These are phyloP conservation scores for Aulostomus chinensis DNA, from an alignment of 2,797 vertebrate species.

Conservation along the genomic window DNA sequence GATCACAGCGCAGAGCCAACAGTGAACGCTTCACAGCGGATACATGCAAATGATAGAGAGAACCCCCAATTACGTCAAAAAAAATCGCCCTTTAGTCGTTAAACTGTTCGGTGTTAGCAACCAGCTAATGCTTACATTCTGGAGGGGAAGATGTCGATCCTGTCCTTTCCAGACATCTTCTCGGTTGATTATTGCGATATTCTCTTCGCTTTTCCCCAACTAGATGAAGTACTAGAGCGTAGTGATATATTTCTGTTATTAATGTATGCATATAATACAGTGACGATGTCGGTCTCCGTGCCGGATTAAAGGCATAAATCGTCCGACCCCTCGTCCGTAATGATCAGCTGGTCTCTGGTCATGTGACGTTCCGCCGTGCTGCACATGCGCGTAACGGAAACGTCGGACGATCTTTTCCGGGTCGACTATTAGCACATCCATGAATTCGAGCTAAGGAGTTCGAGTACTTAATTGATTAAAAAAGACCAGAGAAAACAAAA, in stretches of 20 bases:
- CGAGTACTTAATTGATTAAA: background rate
- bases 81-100: background rate
- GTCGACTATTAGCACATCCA: constrained; percentile 60
- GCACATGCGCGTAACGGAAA: constrained; percentile 34
- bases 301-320: constrained; percentile 27
- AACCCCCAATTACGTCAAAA: background rate
- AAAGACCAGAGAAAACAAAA: background rate
- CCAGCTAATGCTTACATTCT: constrained; percentile 88
- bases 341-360: constrained; percentile 74
- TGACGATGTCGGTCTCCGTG: background rate
- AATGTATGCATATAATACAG: fast-evolving
- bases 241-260: too few species aligned
- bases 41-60: background rate
- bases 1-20: background rate
- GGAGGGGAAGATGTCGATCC: constrained; percentile 96
- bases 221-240: background rate
- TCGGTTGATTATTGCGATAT: constrained; percentile 34
- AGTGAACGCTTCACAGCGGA: background rate
- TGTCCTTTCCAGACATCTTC: constrained; percentile 95
- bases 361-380: constrained; percentile 56
- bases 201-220: background rate
- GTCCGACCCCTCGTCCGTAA: constrained; percentile 14
- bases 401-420: constrained; percentile 67
- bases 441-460: constrained; percentile 63
- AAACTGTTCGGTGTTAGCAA: constrained; percentile 30